Evolutionary conservation across 2,797 vertebrate species (phyloP).

Genomic region (Percopsis omiscomaycus): DNA sequence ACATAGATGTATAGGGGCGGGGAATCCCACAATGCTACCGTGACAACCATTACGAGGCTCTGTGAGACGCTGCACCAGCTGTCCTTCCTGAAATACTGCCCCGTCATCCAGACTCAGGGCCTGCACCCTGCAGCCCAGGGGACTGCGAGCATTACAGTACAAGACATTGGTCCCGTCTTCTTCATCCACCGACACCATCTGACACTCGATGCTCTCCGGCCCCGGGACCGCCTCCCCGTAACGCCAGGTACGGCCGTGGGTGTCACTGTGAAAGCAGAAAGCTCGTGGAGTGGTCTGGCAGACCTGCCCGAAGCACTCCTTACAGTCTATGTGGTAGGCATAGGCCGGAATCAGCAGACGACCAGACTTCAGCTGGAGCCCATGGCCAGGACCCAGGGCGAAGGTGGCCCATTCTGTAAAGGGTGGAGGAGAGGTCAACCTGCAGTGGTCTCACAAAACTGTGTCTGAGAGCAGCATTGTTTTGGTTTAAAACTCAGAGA

Average conservation of each 20-base stretch:
- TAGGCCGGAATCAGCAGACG: conserved; percentile 92
- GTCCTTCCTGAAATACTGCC: conserved; percentile 82
- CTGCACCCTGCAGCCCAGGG: conserved; percentile 88
- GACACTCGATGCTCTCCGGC: conserved; percentile 90
- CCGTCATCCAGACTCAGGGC: conserved; percentile 86
- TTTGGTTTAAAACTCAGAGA: too few relatives aligned
- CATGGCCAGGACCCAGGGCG: conserved; percentile 89
- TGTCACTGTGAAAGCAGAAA: conserved; percentile 92
- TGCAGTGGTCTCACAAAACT: too few relatives aligned
- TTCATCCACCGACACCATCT: conserved; percentile 88
- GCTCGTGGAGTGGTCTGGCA: conserved; percentile 86
- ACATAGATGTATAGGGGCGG: conserved; percentile 70
- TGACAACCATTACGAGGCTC: conserved; percentile 90
- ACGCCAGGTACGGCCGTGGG: conserved; percentile 85
- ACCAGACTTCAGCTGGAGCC: conserved; percentile 89
- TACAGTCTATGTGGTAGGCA: conserved; percentile 89
- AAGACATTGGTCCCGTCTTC: conserved; percentile 82
- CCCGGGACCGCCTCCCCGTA: conserved; percentile 84
- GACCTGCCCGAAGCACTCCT: conserved; percentile 86
- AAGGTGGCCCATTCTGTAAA: conserved; percentile 94
- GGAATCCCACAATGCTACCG: conserved; percentile 88
- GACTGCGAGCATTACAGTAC: conserved; percentile 92
- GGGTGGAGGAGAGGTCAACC: not conserved
- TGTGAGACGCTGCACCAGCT: conserved; percentile 84
- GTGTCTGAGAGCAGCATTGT: too few relatives aligned